Evolutionary conservation across 2,888 invertebrate genomes (phyloP), one percentile per base, ranked within the genome.

Genomic region (Tricholauxania praeusta): DNA sequence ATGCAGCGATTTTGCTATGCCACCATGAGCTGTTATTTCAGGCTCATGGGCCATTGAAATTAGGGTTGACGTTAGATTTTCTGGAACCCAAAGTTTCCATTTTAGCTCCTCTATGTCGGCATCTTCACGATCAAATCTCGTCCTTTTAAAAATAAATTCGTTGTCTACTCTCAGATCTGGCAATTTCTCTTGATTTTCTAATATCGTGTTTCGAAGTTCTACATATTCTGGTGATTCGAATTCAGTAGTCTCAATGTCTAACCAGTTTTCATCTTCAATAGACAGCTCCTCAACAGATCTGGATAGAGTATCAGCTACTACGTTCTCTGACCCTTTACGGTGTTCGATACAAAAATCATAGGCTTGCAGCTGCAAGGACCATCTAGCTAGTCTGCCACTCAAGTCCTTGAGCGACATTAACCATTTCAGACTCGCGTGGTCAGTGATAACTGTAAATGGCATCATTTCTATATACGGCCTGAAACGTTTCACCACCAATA

Each of bases 351-450:
- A 17, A 71, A 71, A 47, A 78, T 74, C 73, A 68, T 67, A 83
- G 74, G 51, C 74, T 64, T 76, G 77, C 6, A 77, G 39, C 17
- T 73, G 67, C 6, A 77, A 22, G 0, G 74, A 73, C 77, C 78
- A 84, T 10, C 80, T 22, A 3, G 81, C 81, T 48, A 82, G 69
- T 51, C 79, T 70, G 5, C 80, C 82, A 32, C 73, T 72, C 4
- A 81, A 77, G 22, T 80, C 79, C 72, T 39, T 66, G 0, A 72
- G 19, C 5, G 51, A 39, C 72, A 72, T 72, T 10, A 72, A 53
- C 72, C 67, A 64, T 14, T 71, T 71, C 3, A 71, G 55, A 17
- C 51, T 64, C 4, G 71, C 71, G 53, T 81, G 80, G 72, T 84
- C 83, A 0, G 82, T 79, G 6, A 76, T 60, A 0, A n/a, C n/a